Evolutionary conservation across 2,113 vertebrate species (phyloP), one percentile per base, ranked within the genome.

Genomic region (Promerops cafer): DNA sequence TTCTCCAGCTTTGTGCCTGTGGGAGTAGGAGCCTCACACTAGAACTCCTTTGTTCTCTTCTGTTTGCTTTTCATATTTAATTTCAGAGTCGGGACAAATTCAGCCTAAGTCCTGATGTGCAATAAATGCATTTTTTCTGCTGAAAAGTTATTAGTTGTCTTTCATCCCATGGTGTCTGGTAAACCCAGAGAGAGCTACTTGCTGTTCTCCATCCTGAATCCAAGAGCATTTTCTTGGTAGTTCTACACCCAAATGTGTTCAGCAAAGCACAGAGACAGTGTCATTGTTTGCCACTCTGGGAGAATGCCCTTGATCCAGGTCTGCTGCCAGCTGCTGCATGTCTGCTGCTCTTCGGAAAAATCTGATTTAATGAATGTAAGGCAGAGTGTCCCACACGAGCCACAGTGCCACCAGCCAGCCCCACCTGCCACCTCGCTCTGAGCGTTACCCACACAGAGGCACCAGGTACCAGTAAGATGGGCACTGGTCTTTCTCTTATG

Each of bases 11-110:
- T 87, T 49, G 17, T 82, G 57, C 21, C 21, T 13, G 1, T 71
- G 35, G 39, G 87, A 71, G 54, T 64, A 40, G 60, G 27, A 81
- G 10, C 19, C 49, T 78, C 7, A 1, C 23, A 39, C 22, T 37
- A 37, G 35, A 87, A 47, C 22, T 45, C 20, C 0, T 64, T 66
- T 44, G 40, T 87, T 84, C 40, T 89, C 37, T 52, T 89, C 15
- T 75, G 6, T 83, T 90, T 91, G 40, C 44, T 91, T 93, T 89
- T 89, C 56, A 18, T 64, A 47, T 66, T 87, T 76, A 52, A 87
- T 85, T 85, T 64, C 70, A 71, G 33, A 79, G 71, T 61, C 30
- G 18, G 39, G 47, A 82, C 27, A 56, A 75, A 91, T 75, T 78
- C 63, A 74, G 11, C 88, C 60, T 35, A 63, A 89, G 13, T 71